phyloP scores from a whole-genome alignment of 2,113 vertebrate species.

The Lagenorhynchus albirostris region DNA sequence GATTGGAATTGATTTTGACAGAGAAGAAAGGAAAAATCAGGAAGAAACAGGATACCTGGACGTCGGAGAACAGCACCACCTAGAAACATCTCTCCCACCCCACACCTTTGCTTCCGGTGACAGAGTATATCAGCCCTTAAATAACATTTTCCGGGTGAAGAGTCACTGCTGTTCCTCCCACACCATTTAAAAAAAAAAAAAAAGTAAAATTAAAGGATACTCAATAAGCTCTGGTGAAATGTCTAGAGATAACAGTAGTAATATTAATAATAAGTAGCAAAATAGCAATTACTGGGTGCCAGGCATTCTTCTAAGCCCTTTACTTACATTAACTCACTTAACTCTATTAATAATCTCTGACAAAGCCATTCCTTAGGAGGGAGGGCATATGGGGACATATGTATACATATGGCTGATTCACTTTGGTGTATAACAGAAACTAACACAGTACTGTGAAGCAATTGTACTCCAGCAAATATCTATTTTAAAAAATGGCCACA shows the following conservation, averaged over 20 bases:
- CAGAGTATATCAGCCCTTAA: background rate
- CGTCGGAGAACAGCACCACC: background rate
- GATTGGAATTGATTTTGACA: background rate
- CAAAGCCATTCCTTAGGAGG: background rate
- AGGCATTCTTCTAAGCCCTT: background rate
- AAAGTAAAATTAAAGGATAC: background rate
- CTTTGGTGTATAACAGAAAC: no score
- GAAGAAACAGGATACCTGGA: background rate
- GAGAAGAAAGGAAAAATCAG: constrained; percentile 17
- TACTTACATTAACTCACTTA: background rate
- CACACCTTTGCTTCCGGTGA: background rate
- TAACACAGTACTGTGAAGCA: no score
- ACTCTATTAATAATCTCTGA: background rate
- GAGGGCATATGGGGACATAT: no score
- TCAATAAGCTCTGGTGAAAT: background rate
- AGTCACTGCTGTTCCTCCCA: background rate
- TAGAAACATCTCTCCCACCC: background rate
- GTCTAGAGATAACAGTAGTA: background rate
- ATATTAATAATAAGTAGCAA: background rate
- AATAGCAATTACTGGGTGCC: background rate
- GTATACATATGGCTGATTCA: no score
- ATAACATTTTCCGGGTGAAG: background rate
- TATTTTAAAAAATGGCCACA: background rate
- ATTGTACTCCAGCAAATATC: no score
- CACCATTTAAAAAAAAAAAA: background rate